A percentile compares a stretch with the other conserved stretches of the same genome.
phyloP scores from a whole-genome alignment of 2,888 invertebrate species.

The Cynaeus angustus region DNA sequence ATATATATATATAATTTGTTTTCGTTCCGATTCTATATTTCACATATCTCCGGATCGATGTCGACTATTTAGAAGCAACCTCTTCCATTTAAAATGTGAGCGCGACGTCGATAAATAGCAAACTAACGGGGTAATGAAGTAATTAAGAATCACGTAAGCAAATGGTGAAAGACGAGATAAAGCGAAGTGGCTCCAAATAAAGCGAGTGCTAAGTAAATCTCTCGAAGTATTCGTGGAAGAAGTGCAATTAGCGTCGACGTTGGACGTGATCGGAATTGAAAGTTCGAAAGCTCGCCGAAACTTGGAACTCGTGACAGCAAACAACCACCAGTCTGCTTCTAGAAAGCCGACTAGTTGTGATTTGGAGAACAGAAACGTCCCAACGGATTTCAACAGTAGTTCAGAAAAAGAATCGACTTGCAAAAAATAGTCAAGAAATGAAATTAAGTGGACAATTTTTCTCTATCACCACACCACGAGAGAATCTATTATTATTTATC shows the following conservation, averaged over 20 bases:
- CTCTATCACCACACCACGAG: too few relatives aligned
- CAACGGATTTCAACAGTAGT: conserved; percentile 28
- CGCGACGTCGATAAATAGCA: conserved; percentile 32
- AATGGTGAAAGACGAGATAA: conserved; percentile 63
- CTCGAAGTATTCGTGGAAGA: conserved; percentile 68
- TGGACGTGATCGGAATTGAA: conserved; percentile 68
- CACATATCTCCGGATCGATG: too few relatives aligned
- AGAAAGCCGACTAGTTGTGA: conserved; percentile 42
- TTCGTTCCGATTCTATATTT: too few relatives aligned
- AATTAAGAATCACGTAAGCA: conserved; percentile 68
- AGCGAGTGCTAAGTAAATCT: conserved; percentile 67
- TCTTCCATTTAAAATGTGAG: conserved; percentile 4
- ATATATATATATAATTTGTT: too few relatives aligned
- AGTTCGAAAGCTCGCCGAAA: conserved; percentile 41
- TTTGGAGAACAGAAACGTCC: conserved; percentile 40
- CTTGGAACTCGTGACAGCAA: conserved; percentile 60
- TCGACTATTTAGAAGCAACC: too few relatives aligned
- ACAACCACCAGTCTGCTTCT: conserved; percentile 56
- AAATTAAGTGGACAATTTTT: too few relatives aligned
- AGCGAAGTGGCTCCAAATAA: conserved; percentile 64
- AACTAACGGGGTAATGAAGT: conserved; percentile 62
- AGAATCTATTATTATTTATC: too few relatives aligned
- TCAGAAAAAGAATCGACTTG: not conserved
- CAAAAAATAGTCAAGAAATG: not conserved
- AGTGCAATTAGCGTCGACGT: conserved; percentile 69